phyloP scores from a whole-genome alignment of 2,888 invertebrate species.

The Caenorhabditis sp. region DNA sequence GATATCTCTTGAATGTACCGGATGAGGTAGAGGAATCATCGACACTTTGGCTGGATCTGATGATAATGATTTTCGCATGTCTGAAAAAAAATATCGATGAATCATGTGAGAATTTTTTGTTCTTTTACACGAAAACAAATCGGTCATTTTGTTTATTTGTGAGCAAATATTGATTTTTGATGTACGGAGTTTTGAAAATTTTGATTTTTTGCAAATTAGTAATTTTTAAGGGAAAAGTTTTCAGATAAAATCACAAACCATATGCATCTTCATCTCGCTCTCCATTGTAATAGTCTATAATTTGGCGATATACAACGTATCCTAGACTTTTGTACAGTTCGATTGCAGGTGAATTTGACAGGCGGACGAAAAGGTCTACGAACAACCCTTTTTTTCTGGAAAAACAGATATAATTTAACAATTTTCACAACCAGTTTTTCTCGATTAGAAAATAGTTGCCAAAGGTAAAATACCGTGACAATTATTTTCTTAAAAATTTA shows the following conservation, averaged over 20 bases:
- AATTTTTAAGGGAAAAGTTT: background rate
- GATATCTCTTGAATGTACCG: slow-evolving; percentile 76
- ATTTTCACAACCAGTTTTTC: too few relatives aligned
- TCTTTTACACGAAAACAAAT: too few relatives aligned
- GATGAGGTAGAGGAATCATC: slow-evolving; percentile 89
- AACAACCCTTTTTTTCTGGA: slow-evolving; percentile 92
- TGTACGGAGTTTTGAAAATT: background rate
- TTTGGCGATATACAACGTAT: slow-evolving; percentile 93
- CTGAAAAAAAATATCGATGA: slow-evolving; percentile 74
- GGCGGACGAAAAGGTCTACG: slow-evolving; percentile 96
- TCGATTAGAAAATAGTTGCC: too few relatives aligned
- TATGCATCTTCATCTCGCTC: slow-evolving; percentile 98
- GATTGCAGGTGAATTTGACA: slow-evolving; percentile 94
- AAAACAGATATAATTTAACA: slow-evolving; percentile 55
- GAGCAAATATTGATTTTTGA: background rate
- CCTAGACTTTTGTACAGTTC: slow-evolving; percentile 88
- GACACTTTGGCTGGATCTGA: slow-evolving; percentile 90
- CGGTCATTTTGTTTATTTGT: background rate
- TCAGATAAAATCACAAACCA: slow-evolving; percentile 76
- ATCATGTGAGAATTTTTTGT: too few relatives aligned
- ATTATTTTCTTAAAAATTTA: too few relatives aligned
- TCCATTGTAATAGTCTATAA: slow-evolving; percentile 96
- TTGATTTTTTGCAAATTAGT: background rate
- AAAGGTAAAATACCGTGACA: too few relatives aligned
- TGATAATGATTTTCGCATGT: slow-evolving; percentile 97